A percentile compares a stretch with the other conserved stretches of the same genome.
These are phyloP conservation scores for Brenthis hecate DNA, from an alignment of 2,888 invertebrate genomes.

Conservation along the genomic window DNA sequence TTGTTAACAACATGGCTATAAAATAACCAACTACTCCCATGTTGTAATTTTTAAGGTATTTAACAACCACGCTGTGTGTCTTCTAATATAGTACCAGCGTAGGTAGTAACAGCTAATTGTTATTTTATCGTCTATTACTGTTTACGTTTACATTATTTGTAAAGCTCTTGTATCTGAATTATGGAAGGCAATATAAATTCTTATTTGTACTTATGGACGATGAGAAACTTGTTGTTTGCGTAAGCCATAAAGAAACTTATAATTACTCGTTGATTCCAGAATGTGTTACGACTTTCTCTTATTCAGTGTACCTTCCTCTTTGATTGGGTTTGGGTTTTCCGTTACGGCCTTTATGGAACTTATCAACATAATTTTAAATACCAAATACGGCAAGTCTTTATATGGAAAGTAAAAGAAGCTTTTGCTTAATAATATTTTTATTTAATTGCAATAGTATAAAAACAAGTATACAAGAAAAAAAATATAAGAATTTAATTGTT, in stretches of 20 bases:
- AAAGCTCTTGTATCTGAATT: slow-evolving; percentile 15
- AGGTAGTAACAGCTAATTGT: slow-evolving; percentile 1
- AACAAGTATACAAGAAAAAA: too few relatives aligned
- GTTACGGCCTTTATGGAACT: neutral
- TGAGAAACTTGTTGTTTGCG: slow-evolving; percentile 19
- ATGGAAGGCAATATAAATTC: slow-evolving; percentile 18
- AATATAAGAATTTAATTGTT: too few relatives aligned
- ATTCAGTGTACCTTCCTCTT: slow-evolving; percentile 34
- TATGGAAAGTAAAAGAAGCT: neutral
- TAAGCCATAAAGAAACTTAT: slow-evolving; percentile 21
- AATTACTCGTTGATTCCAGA: slow-evolving; percentile 26
- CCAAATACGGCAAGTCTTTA: neutral
- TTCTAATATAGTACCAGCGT: neutral
- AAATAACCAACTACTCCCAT: slow-evolving; percentile 11
- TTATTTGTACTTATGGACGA: slow-evolving; percentile 15
- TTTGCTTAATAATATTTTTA: too few relatives aligned
- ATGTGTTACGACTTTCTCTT: slow-evolving; percentile 45
- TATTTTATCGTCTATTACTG: slow-evolving; percentile 12
- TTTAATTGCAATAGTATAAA: too few relatives aligned
- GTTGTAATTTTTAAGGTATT: slow-evolving; percentile 7
- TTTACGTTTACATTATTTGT: slow-evolving; percentile 10
- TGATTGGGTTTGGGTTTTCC: slow-evolving; percentile 1
- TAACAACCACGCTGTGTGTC: slow-evolving; percentile 2
- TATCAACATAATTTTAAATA: slow-evolving; percentile 10
- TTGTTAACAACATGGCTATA: slow-evolving; percentile 6